Evolutionary conservation across 2,113 vertebrate species (phyloP), one percentile per base, ranked within the genome.

Genomic region (Carettochelys insculpta): DNA sequence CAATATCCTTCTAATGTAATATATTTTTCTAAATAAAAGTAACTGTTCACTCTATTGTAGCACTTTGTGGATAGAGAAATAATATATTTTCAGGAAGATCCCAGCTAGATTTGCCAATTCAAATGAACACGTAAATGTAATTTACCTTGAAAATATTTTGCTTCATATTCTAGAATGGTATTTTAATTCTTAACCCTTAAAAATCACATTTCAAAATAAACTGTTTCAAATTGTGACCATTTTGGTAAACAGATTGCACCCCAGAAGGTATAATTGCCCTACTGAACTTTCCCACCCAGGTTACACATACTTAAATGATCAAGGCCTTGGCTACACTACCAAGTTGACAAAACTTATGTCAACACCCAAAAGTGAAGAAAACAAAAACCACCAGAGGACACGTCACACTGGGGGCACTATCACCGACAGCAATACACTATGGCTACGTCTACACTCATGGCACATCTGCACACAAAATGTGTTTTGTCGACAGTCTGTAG

Each of bases 1-100:
- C 19, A 79, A 91, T 29, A 47, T 75, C 43, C 90, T 94, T 76
- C 6, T 77, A 92, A 93, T 50, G 38, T 81, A 77, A 92, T 83
- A 90, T 90, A 58, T 83, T 81, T 54, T 53, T 48, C 58, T 73
- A 80, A 91, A 81, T 58, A 92, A 76, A 94, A 90, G 43, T 45
- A 54, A 92, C 76, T 20, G 56, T 22, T 58, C 1, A 3, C 82
- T 80, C 79, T 80, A 48, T 27, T 81, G 77, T 11, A 58, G 48
- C 20, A 90, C 24, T 4, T 90, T 76, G 51, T 92, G 86, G 90
- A 53, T 52, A 85, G 22, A 85, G 78, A 91, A 88, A 83, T 5
- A 89, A 94, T 82, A 80, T 0, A 79, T 85, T 95, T 88, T 85
- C 50, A 89, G 81, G 82, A 83, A 34, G 22, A 10, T 48, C 51